phyloP scores from a whole-genome alignment of 92 coral and sea anemone genomes.

The Zoanthus sansibaricus region DNA sequence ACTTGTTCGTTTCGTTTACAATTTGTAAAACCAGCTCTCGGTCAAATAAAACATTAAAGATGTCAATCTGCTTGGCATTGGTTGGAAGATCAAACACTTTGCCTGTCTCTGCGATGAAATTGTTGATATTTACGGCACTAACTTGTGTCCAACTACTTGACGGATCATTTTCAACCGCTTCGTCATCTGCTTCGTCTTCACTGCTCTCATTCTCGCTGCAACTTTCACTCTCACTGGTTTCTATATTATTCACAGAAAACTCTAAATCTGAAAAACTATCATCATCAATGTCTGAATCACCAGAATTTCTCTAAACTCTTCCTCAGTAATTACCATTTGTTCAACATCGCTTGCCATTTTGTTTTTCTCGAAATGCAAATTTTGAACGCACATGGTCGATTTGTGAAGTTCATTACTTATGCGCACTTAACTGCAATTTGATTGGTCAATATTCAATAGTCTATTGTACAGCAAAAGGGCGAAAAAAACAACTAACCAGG shows the following conservation, averaged over 20 bases:
- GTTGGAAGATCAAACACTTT: conserved; percentile 3
- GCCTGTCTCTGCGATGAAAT: neutral
- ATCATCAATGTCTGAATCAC: conserved; percentile 9
- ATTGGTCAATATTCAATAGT: conserved; percentile 19
- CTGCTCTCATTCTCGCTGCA: conserved; percentile 10
- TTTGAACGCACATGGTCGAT: conserved; percentile 5
- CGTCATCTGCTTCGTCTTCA: conserved; percentile 4
- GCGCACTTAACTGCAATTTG: conserved; percentile 19
- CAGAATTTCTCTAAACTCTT: neutral
- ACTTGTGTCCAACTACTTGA: conserved; percentile 5
- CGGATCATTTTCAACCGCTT: conserved; percentile 7
- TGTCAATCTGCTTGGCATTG: conserved; percentile 1
- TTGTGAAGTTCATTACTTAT: conserved; percentile 12
- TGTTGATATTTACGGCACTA: neutral
- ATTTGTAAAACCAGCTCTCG: neutral
- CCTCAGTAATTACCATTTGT: neutral
- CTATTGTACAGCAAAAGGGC: conserved; percentile 13
- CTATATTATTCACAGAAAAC: neutral
- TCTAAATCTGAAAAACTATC: neutral
- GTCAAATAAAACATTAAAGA: conserved; percentile 6
- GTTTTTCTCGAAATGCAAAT: conserved; percentile 9
- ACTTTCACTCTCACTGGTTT: neutral
- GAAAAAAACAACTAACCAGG: conserved; percentile 2
- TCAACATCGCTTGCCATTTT: neutral
- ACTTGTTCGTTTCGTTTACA: neutral